Evolutionary conservation across 2,888 invertebrate species (phyloP).

Genomic region (Dryobotodes eremita): DNA sequence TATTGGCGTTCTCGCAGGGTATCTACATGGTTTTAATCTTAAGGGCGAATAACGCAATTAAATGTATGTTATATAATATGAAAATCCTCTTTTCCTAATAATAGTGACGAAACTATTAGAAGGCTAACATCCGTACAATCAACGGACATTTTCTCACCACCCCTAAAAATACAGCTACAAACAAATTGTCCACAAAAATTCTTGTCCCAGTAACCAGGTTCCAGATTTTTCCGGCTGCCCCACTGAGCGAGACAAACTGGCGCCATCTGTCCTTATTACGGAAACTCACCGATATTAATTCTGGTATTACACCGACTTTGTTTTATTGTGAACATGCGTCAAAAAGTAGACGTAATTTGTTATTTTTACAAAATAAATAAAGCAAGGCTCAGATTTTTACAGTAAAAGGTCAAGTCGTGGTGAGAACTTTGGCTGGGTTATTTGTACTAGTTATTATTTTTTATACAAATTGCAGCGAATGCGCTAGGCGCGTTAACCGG

Average conservation of each 20-base stretch:
- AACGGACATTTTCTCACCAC: not conserved
- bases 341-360: constrained; percentile 45
- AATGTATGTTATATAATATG: not conserved
- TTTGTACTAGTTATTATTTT: not conserved
- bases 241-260: constrained; percentile 73
- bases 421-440: not conserved
- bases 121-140: not conserved
- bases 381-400: constrained; percentile 15
- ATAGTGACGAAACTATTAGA: not conserved
- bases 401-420: constrained; percentile 11
- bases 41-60: not conserved
- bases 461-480: no score
- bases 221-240: constrained; percentile 64
- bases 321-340: constrained; percentile 66
- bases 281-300: constrained; percentile 75
- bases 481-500: no score
- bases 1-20: not conserved
- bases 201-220: constrained; percentile 50
- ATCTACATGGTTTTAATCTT: not conserved
- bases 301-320: constrained; percentile 69
- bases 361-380: constrained; percentile 42
- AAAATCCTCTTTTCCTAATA: not conserved
- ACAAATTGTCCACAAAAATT: constrained; percentile 33
- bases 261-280: constrained; percentile 76
- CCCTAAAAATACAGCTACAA: not conserved